Percentiles rank a stretch among this genome's conserved stretches.
Conservation (phyloP, 2,113 vertebrate genomes). For the Copsychus sechellarum region DNA sequence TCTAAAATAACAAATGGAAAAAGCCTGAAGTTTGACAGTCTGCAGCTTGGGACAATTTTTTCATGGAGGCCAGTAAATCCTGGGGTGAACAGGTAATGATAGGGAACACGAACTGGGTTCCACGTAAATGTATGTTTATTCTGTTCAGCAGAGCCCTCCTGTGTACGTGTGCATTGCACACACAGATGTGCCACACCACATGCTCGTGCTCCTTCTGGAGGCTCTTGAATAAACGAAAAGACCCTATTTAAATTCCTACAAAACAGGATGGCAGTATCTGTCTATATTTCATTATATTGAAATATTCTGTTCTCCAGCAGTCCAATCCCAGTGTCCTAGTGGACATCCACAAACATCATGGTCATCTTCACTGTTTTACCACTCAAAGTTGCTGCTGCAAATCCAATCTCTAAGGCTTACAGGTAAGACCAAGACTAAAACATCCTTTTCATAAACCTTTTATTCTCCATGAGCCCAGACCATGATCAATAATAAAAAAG, state of each 20-base stretch:
- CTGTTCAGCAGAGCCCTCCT: neutral
- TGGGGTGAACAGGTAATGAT: neutral
- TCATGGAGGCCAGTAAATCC: neutral
- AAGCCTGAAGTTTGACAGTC: neutral
- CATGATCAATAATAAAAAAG: neutral
- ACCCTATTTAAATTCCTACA: neutral
- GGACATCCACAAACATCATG: neutral
- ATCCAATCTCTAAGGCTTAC: neutral
- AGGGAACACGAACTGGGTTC: neutral
- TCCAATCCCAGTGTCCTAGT: neutral
- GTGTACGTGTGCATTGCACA: accelerated
- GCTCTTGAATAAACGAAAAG: neutral
- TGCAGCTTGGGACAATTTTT: neutral
- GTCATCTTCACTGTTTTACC: neutral
- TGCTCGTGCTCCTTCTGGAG: accelerated
- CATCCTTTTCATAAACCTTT: neutral
- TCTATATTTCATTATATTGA: neutral
- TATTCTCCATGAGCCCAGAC: neutral
- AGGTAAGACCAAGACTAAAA: neutral
- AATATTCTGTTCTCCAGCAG: neutral
- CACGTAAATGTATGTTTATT: accelerated
- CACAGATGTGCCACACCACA: neutral
- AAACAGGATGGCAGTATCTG: neutral
- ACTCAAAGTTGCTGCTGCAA: neutral
- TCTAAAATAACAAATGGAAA: constrained; percentile 40